A percentile compares a stretch with the other conserved stretches of the same genome.
These are phyloP conservation scores for Pristionchus pacificus DNA, from an alignment of 1,140 invertebrate species.

Conservation along the genomic window DNA sequence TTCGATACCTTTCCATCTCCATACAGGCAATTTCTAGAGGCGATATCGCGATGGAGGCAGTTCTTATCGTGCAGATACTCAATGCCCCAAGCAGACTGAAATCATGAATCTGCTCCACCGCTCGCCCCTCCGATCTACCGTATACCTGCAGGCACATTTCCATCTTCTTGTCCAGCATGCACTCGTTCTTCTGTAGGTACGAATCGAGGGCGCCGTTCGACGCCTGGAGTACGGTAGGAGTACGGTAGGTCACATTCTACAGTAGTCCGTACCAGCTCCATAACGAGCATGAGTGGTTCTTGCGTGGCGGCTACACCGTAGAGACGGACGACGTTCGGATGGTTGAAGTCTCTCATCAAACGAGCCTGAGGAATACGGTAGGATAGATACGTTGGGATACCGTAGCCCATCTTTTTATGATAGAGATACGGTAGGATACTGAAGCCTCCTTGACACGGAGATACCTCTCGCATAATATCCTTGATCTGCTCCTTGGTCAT, in stretches of 20 bases:
- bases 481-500: slow-evolving; percentile 36
- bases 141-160: slow-evolving; percentile 36
- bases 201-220: slow-evolving; percentile 59
- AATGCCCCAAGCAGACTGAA: slow-evolving; percentile 32
- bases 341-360: slow-evolving; percentile 83
- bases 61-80: slow-evolving; percentile 43
- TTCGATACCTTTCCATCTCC: slow-evolving; percentile 22
- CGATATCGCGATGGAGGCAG: slow-evolving; percentile 44
- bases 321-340: slow-evolving; percentile 91
- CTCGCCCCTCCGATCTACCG: no score
- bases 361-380: slow-evolving; percentile 75
- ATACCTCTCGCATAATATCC: slow-evolving; percentile 34
- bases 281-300: slow-evolving; percentile 88
- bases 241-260: not conserved
- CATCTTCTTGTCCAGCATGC: slow-evolving; percentile 18
- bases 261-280: slow-evolving; percentile 78
- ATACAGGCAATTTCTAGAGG: slow-evolving; percentile 41
- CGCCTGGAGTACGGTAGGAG: not conserved
- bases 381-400: slow-evolving; percentile 78
- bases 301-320: slow-evolving; percentile 83
- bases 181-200: slow-evolving; percentile 39
- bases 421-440: not conserved
- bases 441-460: no score
- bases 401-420: not conserved
- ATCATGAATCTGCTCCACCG: slow-evolving; percentile 35